Evolutionary conservation across 2,797 vertebrate genomes (phyloP).

Genomic region (Hippoglossus hippoglossus): DNA sequence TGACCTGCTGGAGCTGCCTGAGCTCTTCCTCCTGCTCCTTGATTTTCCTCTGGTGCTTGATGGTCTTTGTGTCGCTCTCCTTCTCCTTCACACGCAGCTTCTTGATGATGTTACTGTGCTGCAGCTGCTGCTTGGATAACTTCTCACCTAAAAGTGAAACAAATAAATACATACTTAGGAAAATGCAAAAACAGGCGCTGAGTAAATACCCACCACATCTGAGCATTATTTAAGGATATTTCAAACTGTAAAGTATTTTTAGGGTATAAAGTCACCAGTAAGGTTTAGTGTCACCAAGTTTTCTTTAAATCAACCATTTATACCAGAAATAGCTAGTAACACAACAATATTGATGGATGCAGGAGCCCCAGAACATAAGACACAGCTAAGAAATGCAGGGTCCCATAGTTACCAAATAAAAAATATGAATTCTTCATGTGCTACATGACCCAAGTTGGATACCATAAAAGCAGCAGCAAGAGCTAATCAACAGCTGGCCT

Average conservation of each 20-base stretch:
- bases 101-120: slow-evolving; percentile 98
- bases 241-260: background rate
- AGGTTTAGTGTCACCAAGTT: background rate
- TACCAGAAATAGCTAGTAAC: background rate
- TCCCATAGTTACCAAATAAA: background rate
- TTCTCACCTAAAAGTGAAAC: slow-evolving; percentile 89
- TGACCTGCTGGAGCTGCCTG: slow-evolving; percentile 91
- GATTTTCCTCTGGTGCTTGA: slow-evolving; percentile 91
- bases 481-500: background rate
- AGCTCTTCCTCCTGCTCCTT: slow-evolving; percentile 93
- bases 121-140: slow-evolving; percentile 97
- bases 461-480: background rate
- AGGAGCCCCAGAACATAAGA: too few relatives aligned
- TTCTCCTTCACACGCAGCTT: slow-evolving; percentile 96
- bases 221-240: background rate
- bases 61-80: slow-evolving; percentile 87
- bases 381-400: too few relatives aligned
- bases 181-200: background rate
- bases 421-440: too few relatives aligned
- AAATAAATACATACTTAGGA: slow-evolving; percentile 8
- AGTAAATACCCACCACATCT: background rate
- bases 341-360: background rate
- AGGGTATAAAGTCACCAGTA: background rate
- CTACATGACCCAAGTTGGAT: background rate
- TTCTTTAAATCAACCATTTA: background rate